Base-by-base conservation (phyloP, 2,888 invertebrate species). In the Leptopilina drosophilae region DNA sequence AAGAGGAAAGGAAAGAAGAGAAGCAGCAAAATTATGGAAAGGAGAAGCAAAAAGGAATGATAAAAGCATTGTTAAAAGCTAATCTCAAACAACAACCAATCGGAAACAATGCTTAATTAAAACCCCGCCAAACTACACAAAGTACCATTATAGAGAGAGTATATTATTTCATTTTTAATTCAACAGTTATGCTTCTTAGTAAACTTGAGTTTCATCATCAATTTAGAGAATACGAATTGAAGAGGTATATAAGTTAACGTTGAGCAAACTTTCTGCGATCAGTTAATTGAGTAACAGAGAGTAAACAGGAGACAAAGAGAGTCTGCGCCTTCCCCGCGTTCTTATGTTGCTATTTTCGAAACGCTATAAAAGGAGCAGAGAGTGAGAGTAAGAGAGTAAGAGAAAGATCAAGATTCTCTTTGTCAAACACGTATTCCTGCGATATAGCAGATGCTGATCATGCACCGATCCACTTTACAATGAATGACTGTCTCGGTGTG, bases 291-390 rank as follows among this genome's bases (percentile, higher is more conserved):
- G 33, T 33, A 46, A 46, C 46, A 46, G 66, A 66, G n/a, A 46
- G 64, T 64, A 64, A 64, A 64, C 64, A 40, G 14, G 64, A 66
- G 66, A 66, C 66, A 66, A 66, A 42, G 46, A 64, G 9, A 64
- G 6, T 64, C 33, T 64, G 6, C 15, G 15, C 42, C 4, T 42
- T n/a, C 15, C 8, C 33, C n/a, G 40, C 15, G 66, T 46, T 46
- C 40, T 42, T 9, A 40, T 12, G 49, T 9, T 49, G n/a, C 42
- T 66, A 66, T 33, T 66, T 64, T 40, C 46, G 15, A 46, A 66
- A 15, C 66, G 46, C 15, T 66, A 46, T 42, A 11, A 20, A 14
- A 64, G 20, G 14, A 64, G 64, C 8, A 46, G 46, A 56, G 33
- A 33, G 33, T 4, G 33, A 33, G 42, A 42, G 15, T 46, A n/a